Evolutionary conservation across 2,888 invertebrate species (phyloP).

Genomic region (Volucella bombylans): DNA sequence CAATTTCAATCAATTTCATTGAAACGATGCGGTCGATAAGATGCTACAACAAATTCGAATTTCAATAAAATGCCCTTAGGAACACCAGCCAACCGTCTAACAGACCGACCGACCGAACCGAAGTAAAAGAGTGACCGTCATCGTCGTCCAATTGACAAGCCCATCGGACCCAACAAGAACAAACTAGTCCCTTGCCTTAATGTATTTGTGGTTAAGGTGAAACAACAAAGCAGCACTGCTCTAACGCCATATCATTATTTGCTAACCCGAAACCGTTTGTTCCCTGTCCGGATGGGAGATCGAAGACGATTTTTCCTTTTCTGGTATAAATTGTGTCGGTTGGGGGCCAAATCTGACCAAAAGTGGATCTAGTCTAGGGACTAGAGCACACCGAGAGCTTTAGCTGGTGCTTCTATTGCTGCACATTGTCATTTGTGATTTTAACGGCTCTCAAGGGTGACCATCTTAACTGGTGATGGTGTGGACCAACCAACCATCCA

Average conservation of each 20-base stretch:
- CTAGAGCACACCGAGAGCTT: background rate
- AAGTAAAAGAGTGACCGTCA: too few species aligned
- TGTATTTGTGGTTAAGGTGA: constrained; percentile 71
- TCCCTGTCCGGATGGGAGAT: constrained; percentile 69
- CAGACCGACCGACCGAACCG: constrained; percentile 1
- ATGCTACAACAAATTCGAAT: constrained; percentile 67
- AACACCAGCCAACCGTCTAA: constrained; percentile 8
- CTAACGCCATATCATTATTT: constrained; percentile 71
- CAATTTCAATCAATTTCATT: constrained; percentile 74
- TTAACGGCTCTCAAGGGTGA: constrained; percentile 71
- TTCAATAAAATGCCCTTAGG: constrained; percentile 62
- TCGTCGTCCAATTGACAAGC: background rate
- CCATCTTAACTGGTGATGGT: constrained; percentile 49
- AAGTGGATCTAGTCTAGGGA: background rate
- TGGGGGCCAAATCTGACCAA: background rate
- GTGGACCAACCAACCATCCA: too few species aligned
- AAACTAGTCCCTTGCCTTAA: constrained; percentile 54
- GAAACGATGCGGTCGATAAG: constrained; percentile 73
- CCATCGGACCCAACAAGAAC: background rate
- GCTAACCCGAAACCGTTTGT: constrained; percentile 70
- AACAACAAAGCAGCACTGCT: constrained; percentile 62
- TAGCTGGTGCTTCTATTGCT: constrained; percentile 16
- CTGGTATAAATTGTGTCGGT: constrained; percentile 46
- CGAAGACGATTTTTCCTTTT: constrained; percentile 69
- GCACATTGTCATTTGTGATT: constrained; percentile 72